phyloP scores from a whole-genome alignment of 1,140 invertebrate species.

The Temnothorax nylanderi region DNA sequence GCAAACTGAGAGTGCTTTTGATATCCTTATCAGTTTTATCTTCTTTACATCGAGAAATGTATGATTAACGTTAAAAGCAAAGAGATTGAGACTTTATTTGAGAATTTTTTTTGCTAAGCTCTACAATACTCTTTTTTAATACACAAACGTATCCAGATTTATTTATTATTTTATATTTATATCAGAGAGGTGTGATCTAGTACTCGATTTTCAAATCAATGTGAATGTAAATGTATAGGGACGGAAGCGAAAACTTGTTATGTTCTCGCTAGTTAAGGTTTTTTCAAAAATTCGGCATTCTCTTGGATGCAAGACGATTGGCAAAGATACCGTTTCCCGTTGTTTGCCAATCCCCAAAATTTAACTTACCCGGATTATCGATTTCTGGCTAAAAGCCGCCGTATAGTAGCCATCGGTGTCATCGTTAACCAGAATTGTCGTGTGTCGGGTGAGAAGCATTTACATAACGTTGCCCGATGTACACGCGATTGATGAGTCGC shows the following conservation, averaged over 20 bases:
- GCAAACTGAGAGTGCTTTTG: background rate
- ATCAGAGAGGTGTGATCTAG: background rate
- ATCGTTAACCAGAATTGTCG: slow-evolving; percentile 41
- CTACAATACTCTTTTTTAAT: background rate
- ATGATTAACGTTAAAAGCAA: background rate
- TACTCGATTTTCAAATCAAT: background rate
- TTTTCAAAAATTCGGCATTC: background rate
- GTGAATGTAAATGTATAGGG: background rate
- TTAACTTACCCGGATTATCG: slow-evolving; percentile 7
- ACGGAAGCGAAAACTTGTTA: background rate
- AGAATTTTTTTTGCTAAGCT: background rate
- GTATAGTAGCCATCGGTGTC: background rate
- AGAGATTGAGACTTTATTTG: background rate
- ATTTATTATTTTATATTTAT: background rate
- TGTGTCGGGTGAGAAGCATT: slow-evolving; percentile 15
- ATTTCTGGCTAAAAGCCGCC: background rate
- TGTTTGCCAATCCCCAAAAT: background rate
- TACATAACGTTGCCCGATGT: slow-evolving; percentile 33
- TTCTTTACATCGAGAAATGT: background rate
- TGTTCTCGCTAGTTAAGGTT: background rate
- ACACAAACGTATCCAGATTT: background rate
- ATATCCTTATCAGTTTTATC: slow-evolving; percentile 13
- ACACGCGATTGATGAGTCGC: slow-evolving; percentile 27
- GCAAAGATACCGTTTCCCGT: background rate
- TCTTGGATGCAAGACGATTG: background rate